phyloP scores from a whole-genome alignment of 2,113 vertebrate genomes.

The Prochilodus magdalenae region DNA sequence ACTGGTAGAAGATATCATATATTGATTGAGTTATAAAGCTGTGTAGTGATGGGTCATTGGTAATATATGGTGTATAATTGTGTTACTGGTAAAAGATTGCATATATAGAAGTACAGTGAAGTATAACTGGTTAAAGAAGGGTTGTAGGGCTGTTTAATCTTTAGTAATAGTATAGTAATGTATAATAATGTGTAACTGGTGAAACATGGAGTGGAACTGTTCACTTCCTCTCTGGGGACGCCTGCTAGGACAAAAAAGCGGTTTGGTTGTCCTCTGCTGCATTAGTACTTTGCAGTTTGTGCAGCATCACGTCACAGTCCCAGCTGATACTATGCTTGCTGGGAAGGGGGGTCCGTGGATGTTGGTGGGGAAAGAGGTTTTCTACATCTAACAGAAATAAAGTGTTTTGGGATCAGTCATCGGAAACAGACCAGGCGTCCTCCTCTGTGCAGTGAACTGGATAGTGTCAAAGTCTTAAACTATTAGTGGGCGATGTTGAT shows the following conservation, averaged over 20 bases:
- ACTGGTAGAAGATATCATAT: not conserved
- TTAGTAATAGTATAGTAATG: not conserved
- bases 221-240: not conserved
- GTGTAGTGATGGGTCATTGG: not conserved
- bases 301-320: not conserved
- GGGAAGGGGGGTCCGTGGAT: not conserved
- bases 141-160: not conserved
- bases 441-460: constrained; percentile 2
- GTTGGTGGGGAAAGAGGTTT: not conserved
- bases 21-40: too few relatives aligned
- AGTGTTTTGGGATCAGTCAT: not conserved
- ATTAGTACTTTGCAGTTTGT: not conserved
- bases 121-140: not conserved
- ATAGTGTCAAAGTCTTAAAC: not conserved
- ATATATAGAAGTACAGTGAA: not conserved
- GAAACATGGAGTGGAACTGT: not conserved
- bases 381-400: not conserved
- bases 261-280: not conserved
- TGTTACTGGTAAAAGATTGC: not conserved
- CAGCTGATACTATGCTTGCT: not conserved
- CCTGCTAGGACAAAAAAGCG: not conserved
- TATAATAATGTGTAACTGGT: not conserved
- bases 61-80: not conserved
- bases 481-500: not conserved
- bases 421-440: not conserved